phyloP scores from a whole-genome alignment of 2,888 invertebrate genomes.

The Himalopsyche kuldschensis region DNA sequence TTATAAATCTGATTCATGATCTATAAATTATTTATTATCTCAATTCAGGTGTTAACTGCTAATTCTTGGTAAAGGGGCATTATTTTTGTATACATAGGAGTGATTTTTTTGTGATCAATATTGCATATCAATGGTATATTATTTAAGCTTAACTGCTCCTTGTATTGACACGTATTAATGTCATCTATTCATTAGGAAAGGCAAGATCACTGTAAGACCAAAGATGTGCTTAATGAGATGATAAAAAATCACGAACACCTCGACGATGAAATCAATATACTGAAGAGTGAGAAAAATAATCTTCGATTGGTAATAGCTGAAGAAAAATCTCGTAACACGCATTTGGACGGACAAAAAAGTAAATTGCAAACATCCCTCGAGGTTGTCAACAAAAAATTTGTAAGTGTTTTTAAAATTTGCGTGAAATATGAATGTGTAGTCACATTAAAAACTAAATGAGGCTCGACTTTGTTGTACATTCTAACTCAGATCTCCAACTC shows the following conservation, averaged over 20 bases:
- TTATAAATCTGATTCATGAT: no score
- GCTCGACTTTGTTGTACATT: no score
- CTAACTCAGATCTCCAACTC: no score
- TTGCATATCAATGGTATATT: no score
- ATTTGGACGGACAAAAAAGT: constrained; percentile 60
- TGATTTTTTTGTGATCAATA: no score
- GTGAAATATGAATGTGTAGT: no score
- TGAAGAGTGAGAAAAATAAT: constrained; percentile 56
- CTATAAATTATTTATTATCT: no score
- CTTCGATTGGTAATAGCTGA: constrained; percentile 58
- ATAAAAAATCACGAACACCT: constrained; percentile 23
- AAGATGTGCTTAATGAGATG: constrained; percentile 46
- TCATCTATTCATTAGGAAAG: constrained; percentile 43
- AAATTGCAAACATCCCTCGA: constrained; percentile 57
- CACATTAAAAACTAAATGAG: no score
- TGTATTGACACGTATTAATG: not conserved
- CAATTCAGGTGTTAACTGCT: no score
- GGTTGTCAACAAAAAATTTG: constrained; percentile 62
- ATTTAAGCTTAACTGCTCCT: no score
- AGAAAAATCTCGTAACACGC: constrained; percentile 52
- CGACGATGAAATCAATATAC: constrained; percentile 49
- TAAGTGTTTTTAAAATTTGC: constrained; percentile 42
- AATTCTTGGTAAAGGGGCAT: no score
- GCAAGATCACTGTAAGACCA: constrained; percentile 45
- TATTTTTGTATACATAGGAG: no score